Evolutionary conservation across 2,797 vertebrate genomes (phyloP), one percentile per base, ranked within the genome.

Genomic region (Phalanger gymnotis): DNA sequence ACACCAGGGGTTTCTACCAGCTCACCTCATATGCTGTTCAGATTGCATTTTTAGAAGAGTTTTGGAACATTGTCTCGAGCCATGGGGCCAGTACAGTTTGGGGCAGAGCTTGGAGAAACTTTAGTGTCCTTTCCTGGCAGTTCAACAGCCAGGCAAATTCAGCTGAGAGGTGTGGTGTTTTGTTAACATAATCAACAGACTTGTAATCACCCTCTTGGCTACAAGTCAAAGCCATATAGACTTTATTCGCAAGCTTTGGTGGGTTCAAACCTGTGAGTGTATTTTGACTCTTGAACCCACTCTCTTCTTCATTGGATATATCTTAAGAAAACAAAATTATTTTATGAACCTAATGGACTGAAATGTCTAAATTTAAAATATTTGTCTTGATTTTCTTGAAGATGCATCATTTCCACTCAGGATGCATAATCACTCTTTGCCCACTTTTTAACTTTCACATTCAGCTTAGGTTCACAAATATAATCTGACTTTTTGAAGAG

Each of bases 371-470:
- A 96, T 92, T 94, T 28, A 95, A 96, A 95, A 47, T 81, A 61
- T 19, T 51, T 66, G 30, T 31, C 52, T 34, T 96, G 90, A 40
- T 56, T 22, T 96, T 93, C 93, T 53, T 58, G 51, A 58, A 87
- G 57, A 52, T 92, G 16, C 57, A 66, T 92, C 0, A 0, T 52
- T 53, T 53, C 47, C 28, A 12, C 47, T 95, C 19, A 53, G n/a
- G 53, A 47, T 94, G 96, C 96, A 90, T 97, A 94, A 73, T n/a
- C 89, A 81, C 66, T 92, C 96, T 89, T 94, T 95, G 91, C 94
- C 94, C 89, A 58, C 94, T 66, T 94, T n/a, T 47, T 93, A 92
- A 94, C 91, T 56, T 22, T 81, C 40, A 40, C 73, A 47, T 81
- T 47, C 73, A 73, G 40, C n/a, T 81, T 81, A 81, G 40, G 73